Base-by-base conservation (phyloP, 2,888 invertebrate species). In the Seira ritae region DNA sequence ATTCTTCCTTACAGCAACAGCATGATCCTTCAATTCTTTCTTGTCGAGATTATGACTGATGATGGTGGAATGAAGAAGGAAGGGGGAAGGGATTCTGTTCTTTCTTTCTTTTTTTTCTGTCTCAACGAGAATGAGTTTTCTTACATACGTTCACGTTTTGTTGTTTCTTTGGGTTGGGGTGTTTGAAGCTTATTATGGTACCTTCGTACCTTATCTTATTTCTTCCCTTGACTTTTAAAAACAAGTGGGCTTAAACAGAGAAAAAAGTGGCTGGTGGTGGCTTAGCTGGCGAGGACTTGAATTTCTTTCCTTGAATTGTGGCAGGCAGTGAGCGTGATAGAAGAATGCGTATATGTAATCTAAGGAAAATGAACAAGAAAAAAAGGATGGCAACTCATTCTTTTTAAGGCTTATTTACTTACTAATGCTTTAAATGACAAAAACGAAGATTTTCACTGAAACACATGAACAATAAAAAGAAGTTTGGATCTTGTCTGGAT, bases 21-120 rank as follows among this genome's bases (percentile, higher is more conserved):
- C 19, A 50, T 46, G 50, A 46, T 12, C 50, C n/a, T 71, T 31
- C 31, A 20, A 22, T 22, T 66, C 19, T 76, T 24, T 67, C n/a
- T 80, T 23, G 62, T 65, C 19, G 22, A 31, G 80, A 74, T 80
- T 75, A 70, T 74, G 80, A 80, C 70, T 70, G 80, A 80, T 80
- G 79, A 79, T 71, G 24, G 37, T 68, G 24, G 55, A 70, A 70
- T 31, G 69, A 66, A 65, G 66, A 72, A 60, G 79, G 79, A 67
- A 79, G 71, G 73, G 80, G 73, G 73, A 68, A 31, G 67, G 37
- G 67, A 73, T 73, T 31, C 31, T 73, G 22, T 68, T 72, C 72
- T 66, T 23, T 46, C 24, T 62, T 23, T 37, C 55, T 31, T 72
- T 66, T 65, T 50, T 22, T 2, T 31, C 31, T 31, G 8, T 31